Evolutionary conservation across 2,797 vertebrate genomes (phyloP), one percentile per base, ranked within the genome.

Genomic region (Sardinella longiceps): DNA sequence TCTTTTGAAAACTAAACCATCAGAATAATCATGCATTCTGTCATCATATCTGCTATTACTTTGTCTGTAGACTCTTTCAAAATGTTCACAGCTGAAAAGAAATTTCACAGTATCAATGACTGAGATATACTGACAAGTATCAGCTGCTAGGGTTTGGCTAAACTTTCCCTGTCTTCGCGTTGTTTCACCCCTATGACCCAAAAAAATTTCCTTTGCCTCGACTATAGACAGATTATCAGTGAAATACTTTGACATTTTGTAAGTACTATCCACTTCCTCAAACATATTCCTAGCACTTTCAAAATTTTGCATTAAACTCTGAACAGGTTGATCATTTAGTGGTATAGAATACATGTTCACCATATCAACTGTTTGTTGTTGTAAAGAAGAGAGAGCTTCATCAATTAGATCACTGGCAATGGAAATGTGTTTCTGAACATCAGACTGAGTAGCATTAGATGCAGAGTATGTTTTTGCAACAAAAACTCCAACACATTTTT

Each of bases 181-280:
- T n/a, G 80, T 86, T 2, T 86, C 80, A 5, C 0, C 50, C 23
- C 70, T 63, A 25, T 86, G 7, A n/a, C 82, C 48, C 37, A 84
- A 5, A 37, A 85, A 85, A 3, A 85, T 48, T 77, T 87, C 80
- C 81, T 23, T 87, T 23, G 82, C 82, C 39, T 84, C 84, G 6
- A 88, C 58, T n/a, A n/a, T n/a, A n/a, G n/a, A n/a, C n/a, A n/a
- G n/a, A n/a, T n/a, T n/a, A 39, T 85, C 70, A 11, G 48, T 80
- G 28, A 88, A 83, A 58, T 85, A 83, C 74, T 81, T 86, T 2
- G 0, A 20, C 83, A 85, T 88, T 86, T 88, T 88, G 14, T 74
- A 81, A 11, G 83, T n/a, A 6, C 74, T 86, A 37, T 86, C 85
- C 5, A 84, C 30, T 6, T 81, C 84, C 20, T 39, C 25, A 87